phyloP scores from a whole-genome alignment of 2,888 invertebrate genomes.

The Phaedon cochleariae region DNA sequence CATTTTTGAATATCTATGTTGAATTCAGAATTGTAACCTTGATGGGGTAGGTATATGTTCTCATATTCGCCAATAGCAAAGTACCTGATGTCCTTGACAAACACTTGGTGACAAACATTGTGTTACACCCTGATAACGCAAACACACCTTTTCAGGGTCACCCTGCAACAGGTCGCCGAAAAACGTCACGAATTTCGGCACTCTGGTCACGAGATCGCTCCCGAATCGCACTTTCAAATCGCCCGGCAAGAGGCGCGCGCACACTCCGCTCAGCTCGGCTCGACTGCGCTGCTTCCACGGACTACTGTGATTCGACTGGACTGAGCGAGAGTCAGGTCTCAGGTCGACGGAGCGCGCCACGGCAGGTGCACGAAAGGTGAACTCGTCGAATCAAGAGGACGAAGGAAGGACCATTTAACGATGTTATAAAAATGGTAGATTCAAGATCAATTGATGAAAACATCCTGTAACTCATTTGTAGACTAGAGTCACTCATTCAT shows the following conservation, averaged over 20 bases:
- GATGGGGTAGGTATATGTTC: too few species aligned
- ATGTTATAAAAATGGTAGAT: too few species aligned
- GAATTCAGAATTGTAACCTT: too few species aligned
- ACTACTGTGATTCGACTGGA: conserved; percentile 47
- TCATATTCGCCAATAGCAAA: too few species aligned
- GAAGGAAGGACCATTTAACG: not conserved
- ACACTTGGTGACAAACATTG: not conserved
- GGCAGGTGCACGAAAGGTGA: conserved; percentile 39
- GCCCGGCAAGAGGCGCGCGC: conserved; percentile 21
- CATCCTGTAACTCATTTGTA: too few species aligned
- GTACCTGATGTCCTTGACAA: too few species aligned
- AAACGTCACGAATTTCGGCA: conserved; percentile 3
- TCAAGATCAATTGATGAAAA: too few species aligned
- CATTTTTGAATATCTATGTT: too few species aligned
- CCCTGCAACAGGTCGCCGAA: not conserved
- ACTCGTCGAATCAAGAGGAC: conserved; percentile 33
- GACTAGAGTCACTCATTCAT: too few species aligned
- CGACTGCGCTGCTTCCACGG: conserved; percentile 35
- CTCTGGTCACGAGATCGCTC: conserved; percentile 15
- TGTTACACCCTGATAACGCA: not conserved
- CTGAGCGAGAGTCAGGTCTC: conserved; percentile 36
- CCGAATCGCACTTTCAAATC: conserved; percentile 8
- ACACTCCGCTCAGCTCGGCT: conserved; percentile 17
- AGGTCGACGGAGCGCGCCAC: conserved; percentile 15
- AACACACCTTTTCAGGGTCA: not conserved